Conservation (phyloP, 2,888 invertebrate species). For the Empis livida region DNA sequence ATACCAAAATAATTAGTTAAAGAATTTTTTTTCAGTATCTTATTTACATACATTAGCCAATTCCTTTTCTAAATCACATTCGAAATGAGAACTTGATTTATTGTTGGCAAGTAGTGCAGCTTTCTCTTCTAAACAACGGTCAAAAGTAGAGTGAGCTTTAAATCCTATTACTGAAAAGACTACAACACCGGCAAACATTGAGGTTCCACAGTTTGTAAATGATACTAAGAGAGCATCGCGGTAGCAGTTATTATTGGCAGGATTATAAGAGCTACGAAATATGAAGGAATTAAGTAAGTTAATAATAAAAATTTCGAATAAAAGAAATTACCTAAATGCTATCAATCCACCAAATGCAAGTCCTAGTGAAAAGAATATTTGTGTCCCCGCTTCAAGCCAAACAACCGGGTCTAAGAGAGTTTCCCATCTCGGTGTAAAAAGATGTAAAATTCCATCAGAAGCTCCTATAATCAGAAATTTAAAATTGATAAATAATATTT, state of each 20-base stretch:
- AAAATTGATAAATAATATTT: constrained; percentile 5
- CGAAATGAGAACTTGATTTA: constrained; percentile 53
- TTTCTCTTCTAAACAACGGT: constrained; percentile 29
- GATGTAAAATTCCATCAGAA: constrained; percentile 68
- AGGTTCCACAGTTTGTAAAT: constrained; percentile 85
- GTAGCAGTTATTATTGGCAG: constrained; percentile 92
- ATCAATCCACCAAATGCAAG: constrained; percentile 92
- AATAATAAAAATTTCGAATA: not conserved
- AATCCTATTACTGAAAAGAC: constrained; percentile 93
- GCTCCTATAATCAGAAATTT: constrained; percentile 20
- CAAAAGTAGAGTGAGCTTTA: constrained; percentile 43
- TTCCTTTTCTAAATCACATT: constrained; percentile 74
- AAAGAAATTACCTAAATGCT: constrained; percentile 56
- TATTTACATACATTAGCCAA: constrained; percentile 80
- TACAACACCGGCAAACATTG: constrained; percentile 93
- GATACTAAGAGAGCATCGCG: constrained; percentile 88
- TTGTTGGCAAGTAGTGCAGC: constrained; percentile 44
- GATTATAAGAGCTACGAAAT: constrained; percentile 65
- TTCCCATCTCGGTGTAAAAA: constrained; percentile 89
- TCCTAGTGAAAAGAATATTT: constrained; percentile 93
- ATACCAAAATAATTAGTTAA: constrained; percentile 19
- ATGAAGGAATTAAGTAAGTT: not conserved
- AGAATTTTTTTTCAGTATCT: too few relatives aligned
- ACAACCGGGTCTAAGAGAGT: constrained; percentile 85
- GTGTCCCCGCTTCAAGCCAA: constrained; percentile 95